phyloP scores from a whole-genome alignment of 2,797 vertebrate species.

The Scyliorhinus canicula region DNA sequence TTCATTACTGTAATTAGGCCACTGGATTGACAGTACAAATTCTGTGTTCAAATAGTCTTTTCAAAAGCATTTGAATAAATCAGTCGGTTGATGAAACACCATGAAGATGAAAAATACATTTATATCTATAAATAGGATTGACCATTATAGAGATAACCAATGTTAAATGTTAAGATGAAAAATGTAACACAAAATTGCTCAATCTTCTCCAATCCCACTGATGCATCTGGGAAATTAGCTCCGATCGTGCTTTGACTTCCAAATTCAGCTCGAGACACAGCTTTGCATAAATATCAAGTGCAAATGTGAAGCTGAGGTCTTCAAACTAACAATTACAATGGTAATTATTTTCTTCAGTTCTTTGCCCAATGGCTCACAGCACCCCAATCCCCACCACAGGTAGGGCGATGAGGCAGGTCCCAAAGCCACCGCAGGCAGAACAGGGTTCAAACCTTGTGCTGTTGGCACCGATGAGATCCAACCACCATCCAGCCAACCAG shows the following conservation, averaged over 20 bases:
- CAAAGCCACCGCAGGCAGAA: no score
- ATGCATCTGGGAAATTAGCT: background rate
- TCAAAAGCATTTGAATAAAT: background rate
- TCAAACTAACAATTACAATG: no score
- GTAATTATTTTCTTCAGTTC: no score
- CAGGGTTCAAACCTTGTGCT: no score
- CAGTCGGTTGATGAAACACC: background rate
- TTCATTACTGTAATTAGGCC: background rate
- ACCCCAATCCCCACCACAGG: no score
- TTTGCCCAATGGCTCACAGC: no score
- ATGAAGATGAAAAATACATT: background rate
- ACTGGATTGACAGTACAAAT: background rate
- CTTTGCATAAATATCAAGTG: background rate
- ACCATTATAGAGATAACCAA: no score
- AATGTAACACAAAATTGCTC: background rate
- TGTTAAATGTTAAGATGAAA: background rate
- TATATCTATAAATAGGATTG: no score
- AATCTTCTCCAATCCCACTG: background rate
- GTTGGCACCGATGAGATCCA: no score
- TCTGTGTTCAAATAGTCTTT: background rate
- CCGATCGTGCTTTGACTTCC: background rate
- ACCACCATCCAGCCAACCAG: no score
- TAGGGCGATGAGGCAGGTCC: no score
- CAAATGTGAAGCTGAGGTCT: background rate
- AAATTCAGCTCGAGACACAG: background rate